Evolutionary conservation across 1,140 invertebrate genomes (phyloP), one percentile per base, ranked within the genome.

Genomic region (Macrocentrus cingulum): DNA sequence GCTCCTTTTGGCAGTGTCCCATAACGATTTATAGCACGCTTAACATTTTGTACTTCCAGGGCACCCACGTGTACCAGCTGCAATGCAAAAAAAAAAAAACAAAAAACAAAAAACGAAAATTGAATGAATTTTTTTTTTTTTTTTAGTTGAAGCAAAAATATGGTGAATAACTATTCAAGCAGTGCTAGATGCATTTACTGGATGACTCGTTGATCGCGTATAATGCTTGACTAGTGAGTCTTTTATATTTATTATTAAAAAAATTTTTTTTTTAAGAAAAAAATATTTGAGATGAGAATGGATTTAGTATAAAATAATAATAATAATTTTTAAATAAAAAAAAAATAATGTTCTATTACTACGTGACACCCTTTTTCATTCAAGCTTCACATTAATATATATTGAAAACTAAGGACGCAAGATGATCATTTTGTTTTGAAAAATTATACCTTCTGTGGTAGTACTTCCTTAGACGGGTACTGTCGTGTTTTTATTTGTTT

Each of bases 1-100:
- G 94, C 92, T 44, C 92, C 94, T 80, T 98, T 99, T 0, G 96
- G 96, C 56, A 95, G 72, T 8, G 97, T 98, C 3, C 96, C 96
- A 74, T 97, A 98, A n/a, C 94, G 85, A 79, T 94, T 97, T 53
- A 97, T 97, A 4, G 94, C 94, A 63, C 93, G 87, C 69, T 95
- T 92, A 51, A 98, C 94, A 83, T 98, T 98, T 78, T 97, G 92
- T 61, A 97, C 94, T 81, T 98, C 95, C 58, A 98, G 81, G 11
- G 94, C 91, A 61, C 91, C 92, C 51, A 95, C 91, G 72, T 87
- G 85, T 15, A 91, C 86, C 62, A 85, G 82, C 78, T 84, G 77
- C 81, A 80, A 52, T 39, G 36, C 6, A 18, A 56, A n/a, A n/a
- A n/a, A n/a, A n/a, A n/a, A 56, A 32, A 41, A 54, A 54, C 15